Base-by-base conservation (phyloP, 2,797 vertebrate species). In the Sebastes steindachneri region DNA sequence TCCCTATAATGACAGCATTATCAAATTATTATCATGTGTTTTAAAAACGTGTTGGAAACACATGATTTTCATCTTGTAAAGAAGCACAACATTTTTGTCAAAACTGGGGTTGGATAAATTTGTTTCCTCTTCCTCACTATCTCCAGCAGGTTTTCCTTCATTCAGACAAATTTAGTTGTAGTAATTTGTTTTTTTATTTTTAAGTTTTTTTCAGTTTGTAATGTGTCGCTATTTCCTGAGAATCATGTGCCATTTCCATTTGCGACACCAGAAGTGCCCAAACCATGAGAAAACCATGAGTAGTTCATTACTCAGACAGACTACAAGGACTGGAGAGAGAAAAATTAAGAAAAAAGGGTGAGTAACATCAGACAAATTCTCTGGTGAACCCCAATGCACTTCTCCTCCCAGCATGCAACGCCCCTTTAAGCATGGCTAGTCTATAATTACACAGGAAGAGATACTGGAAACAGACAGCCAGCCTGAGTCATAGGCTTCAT, bases 371-470 rank as follows among this genome's bases (percentile, higher is more conserved):
- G 80, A 94, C 85, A 89, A 86, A 93, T 88, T 86, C 91, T 93
- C 90, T 88, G 83, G 89, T 89, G 89, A 92, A 90, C 91, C 86
- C 90, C 82, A 86, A 78, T 91, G 82, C 86, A 87, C 82, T 86
- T 91, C 89, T 92, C 88, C 92, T 88, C 90, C 86, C 86, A 83
- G 90, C 84, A 89, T 84, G 83, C 89, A 94, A 93, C 90, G 85
- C 92, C 93, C 93, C 93, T 93, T 94, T 92, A 90, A 92, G 90
- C 88, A 87, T 66, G 92, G 85, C 89, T 86, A 87, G 91, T 92
- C 95, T 95, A 94, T 96, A 95, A 96, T 96, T 96, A 96, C 90
- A 92, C 90, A 94, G 91, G 91, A 92, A 94, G 88, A 95, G 90
- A 93, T 88, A 86, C 89, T 92, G 89, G 90, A 93, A 94, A 92